Evolutionary conservation across 2,797 vertebrate genomes (phyloP).

Genomic region (Apogon talboti): DNA sequence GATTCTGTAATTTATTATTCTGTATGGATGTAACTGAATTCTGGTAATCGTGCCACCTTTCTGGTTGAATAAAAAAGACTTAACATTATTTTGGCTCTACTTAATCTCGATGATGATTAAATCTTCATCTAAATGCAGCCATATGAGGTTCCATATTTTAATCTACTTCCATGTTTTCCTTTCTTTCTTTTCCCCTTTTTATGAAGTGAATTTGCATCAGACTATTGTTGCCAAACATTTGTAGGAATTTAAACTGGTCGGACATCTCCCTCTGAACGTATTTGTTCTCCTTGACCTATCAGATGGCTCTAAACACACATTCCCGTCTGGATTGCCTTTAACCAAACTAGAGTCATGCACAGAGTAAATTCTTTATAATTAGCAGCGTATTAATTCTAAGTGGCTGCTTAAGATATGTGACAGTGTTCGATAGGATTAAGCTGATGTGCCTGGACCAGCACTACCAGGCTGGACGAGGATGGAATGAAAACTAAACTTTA

Average conservation of each 20-base stretch:
- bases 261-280: constrained; percentile 50
- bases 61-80: not conserved
- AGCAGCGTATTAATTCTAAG: constrained; percentile 58
- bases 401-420: constrained; percentile 67
- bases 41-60: too few species aligned
- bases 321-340: constrained; percentile 46
- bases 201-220: constrained; percentile 10
- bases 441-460: constrained; percentile 33
- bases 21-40: too few species aligned
- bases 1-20: too few species aligned
- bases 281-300: constrained; percentile 74
- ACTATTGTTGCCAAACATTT: constrained; percentile 41
- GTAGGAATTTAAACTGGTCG: constrained; percentile 37
- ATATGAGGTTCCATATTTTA: constrained; percentile 1
- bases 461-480: constrained; percentile 30
- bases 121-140: constrained; percentile 25
- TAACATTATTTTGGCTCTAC: not conserved
- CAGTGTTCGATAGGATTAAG: constrained; percentile 60
- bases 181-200: too few species aligned
- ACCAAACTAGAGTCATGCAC: constrained; percentile 58
- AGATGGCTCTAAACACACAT: constrained; percentile 36
- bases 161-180: constrained; percentile 8
- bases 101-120: not conserved
- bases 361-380: constrained; percentile 60
- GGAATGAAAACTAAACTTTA: constrained; percentile 32